phyloP scores from a whole-genome alignment of 2,113 vertebrate species.

The Pangasianodon hypophthalmus region DNA sequence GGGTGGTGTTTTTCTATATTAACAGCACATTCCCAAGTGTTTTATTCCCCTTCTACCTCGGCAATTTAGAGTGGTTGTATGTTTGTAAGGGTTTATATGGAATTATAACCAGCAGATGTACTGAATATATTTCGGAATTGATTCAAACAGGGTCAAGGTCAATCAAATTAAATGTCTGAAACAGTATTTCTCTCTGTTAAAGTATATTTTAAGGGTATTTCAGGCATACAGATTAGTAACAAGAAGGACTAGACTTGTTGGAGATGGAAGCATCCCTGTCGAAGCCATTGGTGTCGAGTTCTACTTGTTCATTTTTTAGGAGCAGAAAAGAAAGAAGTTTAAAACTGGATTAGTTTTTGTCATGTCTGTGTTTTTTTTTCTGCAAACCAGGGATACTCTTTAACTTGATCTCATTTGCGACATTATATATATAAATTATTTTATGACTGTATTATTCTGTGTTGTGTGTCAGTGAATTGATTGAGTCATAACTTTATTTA shows the following conservation, averaged over 20 bases:
- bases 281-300: not conserved
- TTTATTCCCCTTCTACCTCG: not conserved
- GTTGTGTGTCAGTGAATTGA: not conserved
- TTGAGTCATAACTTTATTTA: not conserved
- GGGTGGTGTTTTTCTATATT: not conserved
- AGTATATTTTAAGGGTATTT: not conserved
- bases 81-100: not conserved
- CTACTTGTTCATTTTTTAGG: not conserved
- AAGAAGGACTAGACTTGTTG: not conserved
- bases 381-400: not conserved
- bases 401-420: not conserved
- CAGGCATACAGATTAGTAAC: not conserved
- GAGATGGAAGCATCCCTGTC: not conserved
- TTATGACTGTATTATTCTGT: not conserved
- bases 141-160: not conserved
- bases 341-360: too few relatives aligned
- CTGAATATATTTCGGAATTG: not conserved
- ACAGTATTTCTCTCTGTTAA: not conserved
- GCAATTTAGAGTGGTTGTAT: not conserved
- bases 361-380: not conserved
- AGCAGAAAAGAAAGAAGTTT: not conserved
- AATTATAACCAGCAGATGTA: not conserved
- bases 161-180: too few relatives aligned
- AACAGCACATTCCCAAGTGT: not conserved
- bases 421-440: not conserved